phyloP scores from a whole-genome alignment of 1,140 invertebrate genomes.

The Ctenoplectra terminalis region DNA sequence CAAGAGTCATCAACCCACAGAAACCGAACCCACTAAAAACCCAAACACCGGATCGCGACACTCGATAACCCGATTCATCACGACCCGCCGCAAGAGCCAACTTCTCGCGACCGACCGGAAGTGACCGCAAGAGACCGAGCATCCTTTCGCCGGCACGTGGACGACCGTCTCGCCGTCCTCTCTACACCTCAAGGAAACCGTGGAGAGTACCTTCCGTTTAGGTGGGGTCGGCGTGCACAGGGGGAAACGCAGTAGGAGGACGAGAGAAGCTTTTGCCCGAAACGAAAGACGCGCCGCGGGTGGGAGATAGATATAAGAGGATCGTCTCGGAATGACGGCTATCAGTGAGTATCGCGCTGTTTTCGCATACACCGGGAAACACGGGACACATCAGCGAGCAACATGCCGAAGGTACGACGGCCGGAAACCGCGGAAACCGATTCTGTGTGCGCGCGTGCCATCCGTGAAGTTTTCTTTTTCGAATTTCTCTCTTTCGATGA shows the following conservation, averaged over 20 bases:
- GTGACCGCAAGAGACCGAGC: slow-evolving; percentile 11
- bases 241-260: slow-evolving; percentile 41
- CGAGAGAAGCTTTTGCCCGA: slow-evolving; percentile 63
- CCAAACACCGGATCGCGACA: not conserved
- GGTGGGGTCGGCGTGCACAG: not conserved
- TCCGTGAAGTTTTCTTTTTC: too few relatives aligned
- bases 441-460: too few relatives aligned
- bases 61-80: not conserved
- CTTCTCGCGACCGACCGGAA: slow-evolving; percentile 23
- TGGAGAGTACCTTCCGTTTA: slow-evolving; percentile 1
- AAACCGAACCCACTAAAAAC: not conserved
- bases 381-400: slow-evolving; percentile 48
- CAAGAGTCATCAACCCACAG: too few relatives aligned
- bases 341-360: slow-evolving; percentile 79
- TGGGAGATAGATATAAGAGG: slow-evolving; percentile 83
- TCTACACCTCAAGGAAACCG: not conserved
- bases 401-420: slow-evolving; percentile 75
- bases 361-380: slow-evolving; percentile 54
- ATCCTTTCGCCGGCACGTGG: slow-evolving; percentile 52
- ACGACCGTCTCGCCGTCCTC: not conserved
- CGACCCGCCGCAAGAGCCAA: not conserved
- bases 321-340: slow-evolving; percentile 80
- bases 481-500: too few relatives aligned
- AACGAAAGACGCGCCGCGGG: slow-evolving; percentile 66
- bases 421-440: not conserved